Conservation (phyloP, 2,113 vertebrate species). For the Nothoprocta perdicaria region DNA sequence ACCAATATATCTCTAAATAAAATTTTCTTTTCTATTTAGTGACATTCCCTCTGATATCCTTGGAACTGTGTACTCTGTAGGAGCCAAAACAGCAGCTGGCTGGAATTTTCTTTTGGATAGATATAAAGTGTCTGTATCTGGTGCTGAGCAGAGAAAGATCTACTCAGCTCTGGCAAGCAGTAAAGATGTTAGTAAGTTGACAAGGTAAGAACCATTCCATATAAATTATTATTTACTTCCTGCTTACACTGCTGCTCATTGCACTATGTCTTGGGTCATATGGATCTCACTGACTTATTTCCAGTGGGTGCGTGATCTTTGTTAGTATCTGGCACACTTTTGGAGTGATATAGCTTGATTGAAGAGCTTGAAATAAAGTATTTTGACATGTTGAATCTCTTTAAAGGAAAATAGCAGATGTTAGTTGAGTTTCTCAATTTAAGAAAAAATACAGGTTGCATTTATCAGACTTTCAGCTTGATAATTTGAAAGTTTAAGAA, state of each 20-base stretch:
- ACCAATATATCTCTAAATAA: not conserved
- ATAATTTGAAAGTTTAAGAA: not conserved
- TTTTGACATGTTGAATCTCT: not conserved
- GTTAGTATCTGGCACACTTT: not conserved
- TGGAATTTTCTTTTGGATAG: constrained; percentile 49
- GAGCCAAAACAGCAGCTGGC: constrained; percentile 22
- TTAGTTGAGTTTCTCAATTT: not conserved
- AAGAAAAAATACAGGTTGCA: not conserved
- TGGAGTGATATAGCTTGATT: not conserved
- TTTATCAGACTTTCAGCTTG: not conserved
- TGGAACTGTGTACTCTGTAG: not conserved
- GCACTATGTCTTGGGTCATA: not conserved
- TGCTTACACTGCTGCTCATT: not conserved
- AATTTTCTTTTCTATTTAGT: not conserved
- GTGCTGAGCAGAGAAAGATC: constrained; percentile 42
- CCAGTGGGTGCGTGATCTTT: not conserved
- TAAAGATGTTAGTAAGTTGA: constrained; percentile 22
- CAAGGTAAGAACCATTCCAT: not conserved
- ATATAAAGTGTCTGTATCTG: constrained; percentile 16
- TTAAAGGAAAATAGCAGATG: not conserved
- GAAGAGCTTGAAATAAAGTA: not conserved
- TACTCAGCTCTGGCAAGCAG: constrained; percentile 24
- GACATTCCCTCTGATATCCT: constrained; percentile 38
- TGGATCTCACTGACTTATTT: not conserved
- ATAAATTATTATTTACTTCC: not conserved